These are phyloP conservation scores for Callosobruchus maculatus DNA, from an alignment of 2,888 invertebrate genomes.

Conservation along the genomic window DNA sequence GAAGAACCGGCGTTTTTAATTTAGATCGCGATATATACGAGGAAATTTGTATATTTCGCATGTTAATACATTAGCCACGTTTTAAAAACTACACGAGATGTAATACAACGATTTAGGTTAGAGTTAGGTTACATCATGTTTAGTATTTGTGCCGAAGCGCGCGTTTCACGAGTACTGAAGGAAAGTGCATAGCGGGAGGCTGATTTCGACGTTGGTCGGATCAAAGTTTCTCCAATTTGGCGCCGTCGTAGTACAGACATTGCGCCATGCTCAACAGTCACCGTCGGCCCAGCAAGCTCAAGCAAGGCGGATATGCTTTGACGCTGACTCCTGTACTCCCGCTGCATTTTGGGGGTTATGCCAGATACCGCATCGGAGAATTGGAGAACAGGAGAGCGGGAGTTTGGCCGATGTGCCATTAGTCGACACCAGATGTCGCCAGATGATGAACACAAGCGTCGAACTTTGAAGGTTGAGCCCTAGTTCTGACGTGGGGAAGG, in stretches of 20 bases:
- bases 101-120: slow-evolving; percentile 39
- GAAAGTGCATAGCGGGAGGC: background rate
- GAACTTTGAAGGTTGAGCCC: background rate
- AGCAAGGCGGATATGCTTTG: background rate
- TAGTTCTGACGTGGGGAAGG: too few relatives aligned
- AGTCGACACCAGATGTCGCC: background rate
- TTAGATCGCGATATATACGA: slow-evolving; percentile 23
- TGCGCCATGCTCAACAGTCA: background rate
- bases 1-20: slow-evolving; percentile 18
- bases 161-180: background rate
- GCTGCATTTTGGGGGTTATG: too few relatives aligned
- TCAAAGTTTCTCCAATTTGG: background rate
- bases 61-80: slow-evolving; percentile 42
- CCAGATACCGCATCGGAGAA: background rate
- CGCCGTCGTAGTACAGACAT: background rate
- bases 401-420: too few relatives aligned
- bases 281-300: background rate
- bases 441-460: background rate
- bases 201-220: background rate
- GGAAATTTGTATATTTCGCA: slow-evolving; percentile 43
- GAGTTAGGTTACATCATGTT: slow-evolving; percentile 48
- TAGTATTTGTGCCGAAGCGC: slow-evolving; percentile 45
- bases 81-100: slow-evolving; percentile 13
- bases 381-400: background rate
- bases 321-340: too few relatives aligned